Conservation (phyloP, 2,888 invertebrate species). For the Chrysolina americana region DNA sequence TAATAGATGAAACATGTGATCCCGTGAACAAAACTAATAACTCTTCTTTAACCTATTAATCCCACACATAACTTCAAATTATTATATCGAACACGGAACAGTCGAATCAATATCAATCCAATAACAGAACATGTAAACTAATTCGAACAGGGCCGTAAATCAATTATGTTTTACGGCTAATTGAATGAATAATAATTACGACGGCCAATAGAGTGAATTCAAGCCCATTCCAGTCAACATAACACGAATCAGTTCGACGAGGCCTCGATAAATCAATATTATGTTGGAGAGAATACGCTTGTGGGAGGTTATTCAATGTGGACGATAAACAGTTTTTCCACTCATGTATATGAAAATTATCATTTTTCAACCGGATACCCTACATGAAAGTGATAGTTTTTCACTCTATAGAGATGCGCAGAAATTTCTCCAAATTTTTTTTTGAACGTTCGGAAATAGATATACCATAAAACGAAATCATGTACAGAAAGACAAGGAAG, state of each 20-base stretch:
- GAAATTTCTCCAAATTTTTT: too few relatives aligned
- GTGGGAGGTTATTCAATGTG: neutral
- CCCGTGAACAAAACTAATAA: slow-evolving; percentile 33
- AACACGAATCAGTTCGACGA: slow-evolving; percentile 23
- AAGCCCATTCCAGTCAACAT: slow-evolving; percentile 14
- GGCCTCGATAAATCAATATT: slow-evolving; percentile 16
- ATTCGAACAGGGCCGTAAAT: slow-evolving; percentile 36
- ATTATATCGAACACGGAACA: slow-evolving; percentile 38
- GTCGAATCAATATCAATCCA: slow-evolving; percentile 34
- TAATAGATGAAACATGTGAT: slow-evolving; percentile 32
- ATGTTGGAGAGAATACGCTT: neutral
- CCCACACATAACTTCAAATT: slow-evolving; percentile 43
- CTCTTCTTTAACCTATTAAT: slow-evolving; percentile 44
- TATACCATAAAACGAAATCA: too few relatives aligned
- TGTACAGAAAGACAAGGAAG: too few relatives aligned
- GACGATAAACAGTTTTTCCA: too few relatives aligned
- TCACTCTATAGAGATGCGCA: too few relatives aligned
- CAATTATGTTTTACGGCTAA: slow-evolving; percentile 39
- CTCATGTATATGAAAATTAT: too few relatives aligned
- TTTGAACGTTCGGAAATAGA: too few relatives aligned
- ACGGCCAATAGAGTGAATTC: slow-evolving; percentile 27
- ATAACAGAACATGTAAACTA: slow-evolving; percentile 34
- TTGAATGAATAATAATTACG: slow-evolving; percentile 31
- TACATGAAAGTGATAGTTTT: too few relatives aligned
- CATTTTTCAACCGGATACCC: too few relatives aligned